A percentile compares a stretch with the other conserved stretches of the same genome.
Conservation (phyloP, 2,888 invertebrate species). For the Panopea generosa region DNA sequence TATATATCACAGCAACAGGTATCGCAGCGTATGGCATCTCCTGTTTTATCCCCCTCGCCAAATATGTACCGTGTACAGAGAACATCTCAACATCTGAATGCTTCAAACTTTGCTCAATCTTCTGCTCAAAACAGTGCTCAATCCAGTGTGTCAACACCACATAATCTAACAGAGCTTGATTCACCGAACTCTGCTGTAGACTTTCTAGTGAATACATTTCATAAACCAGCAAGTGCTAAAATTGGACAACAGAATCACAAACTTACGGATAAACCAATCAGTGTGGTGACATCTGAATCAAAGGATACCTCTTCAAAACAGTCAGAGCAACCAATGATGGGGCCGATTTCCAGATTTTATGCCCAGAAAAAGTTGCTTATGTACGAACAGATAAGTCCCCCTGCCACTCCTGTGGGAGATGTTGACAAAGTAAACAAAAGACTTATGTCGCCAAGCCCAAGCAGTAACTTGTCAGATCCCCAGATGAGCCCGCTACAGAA, state of each 20-base stretch:
- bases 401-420: conserved; percentile 35
- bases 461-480: conserved; percentile 18
- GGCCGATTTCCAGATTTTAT: conserved; percentile 21
- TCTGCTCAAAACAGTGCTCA: conserved; percentile 2
- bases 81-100: not conserved
- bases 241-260: not conserved
- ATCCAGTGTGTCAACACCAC: not conserved
- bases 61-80: not conserved
- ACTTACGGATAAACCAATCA: too few relatives aligned
- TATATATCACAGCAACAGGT: too few relatives aligned
- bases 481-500: conserved; percentile 57
- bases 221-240: not conserved
- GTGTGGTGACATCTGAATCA: not conserved
- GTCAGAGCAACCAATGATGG: conserved; percentile 21
- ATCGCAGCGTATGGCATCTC: too few relatives aligned
- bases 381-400: conserved; percentile 58
- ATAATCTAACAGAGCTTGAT: too few relatives aligned
- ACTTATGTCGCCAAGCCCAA: conserved; percentile 26
- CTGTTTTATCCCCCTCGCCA: too few relatives aligned
- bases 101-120: conserved; percentile 13
- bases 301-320: conserved; percentile 11
- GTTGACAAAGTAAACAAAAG: not conserved
- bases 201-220: not conserved
- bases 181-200: too few relatives aligned
- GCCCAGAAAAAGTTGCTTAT: conserved; percentile 23